Evolutionary conservation across 2,888 invertebrate species (phyloP), one percentile per base, ranked within the genome.

Genomic region (Polietes domitor): DNA sequence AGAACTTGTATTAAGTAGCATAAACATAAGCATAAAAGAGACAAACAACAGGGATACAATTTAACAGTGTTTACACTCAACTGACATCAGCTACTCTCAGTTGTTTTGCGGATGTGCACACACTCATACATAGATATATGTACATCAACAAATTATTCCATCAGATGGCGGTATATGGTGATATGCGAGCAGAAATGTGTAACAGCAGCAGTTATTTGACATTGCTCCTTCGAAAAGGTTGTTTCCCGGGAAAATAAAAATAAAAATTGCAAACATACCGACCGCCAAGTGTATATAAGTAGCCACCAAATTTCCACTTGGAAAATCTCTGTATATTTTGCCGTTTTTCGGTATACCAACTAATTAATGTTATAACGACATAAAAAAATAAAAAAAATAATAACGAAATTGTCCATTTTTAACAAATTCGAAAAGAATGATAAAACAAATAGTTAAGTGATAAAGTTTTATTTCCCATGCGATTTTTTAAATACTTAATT

Each of bases 171-270:
- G 19, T 17, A 28, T 26, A 37, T n/a, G n/a, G 37, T 21, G 61
- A 5, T 63, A 73, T 43, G 74, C 74, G 58, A 74, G 55, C 80
- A 80, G 77, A 68, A 75, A 76, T 63, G 17, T 63, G n/a, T 61
- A 70, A 75, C 70, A 41, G 76, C 79, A 76, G 77, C 75, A 90
- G 90, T 90, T 89, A 89, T 89, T 91, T 89, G 91, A 89, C 91
- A 89, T 89, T 91, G 90, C 88, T 91, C 88, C 90, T 88, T 88
- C 88, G 86, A 88, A 88, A 91, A 90, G 90, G 91, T 90, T 90
- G 91, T 89, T 88, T 80, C 74, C 80, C 80, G 79, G 83, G 71
- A 41, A 73, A 80, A 53, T 19, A 9, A 21, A 75, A 55, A 61
- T 26, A 65, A 76, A 17, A 24, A 41, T 76, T 80, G 50, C 72